Conservation (phyloP, 1,140 invertebrate species). For the Pinna nobilis region DNA sequence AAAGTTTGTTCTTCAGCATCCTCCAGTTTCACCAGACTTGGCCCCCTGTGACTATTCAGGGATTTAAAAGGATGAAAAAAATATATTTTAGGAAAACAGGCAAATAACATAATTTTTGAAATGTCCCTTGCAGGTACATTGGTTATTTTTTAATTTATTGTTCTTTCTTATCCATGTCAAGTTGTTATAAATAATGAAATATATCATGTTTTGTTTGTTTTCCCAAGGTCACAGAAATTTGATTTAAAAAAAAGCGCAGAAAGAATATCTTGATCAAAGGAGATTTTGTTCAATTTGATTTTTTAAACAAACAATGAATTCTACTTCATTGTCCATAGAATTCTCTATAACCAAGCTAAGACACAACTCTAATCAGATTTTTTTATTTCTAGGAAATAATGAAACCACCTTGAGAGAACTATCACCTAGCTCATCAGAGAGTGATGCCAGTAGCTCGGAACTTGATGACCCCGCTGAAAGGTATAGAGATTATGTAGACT, state of each 20-base stretch:
- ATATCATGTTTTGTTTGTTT: background rate
- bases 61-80: too few species aligned
- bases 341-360: too few species aligned
- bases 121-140: too few species aligned
- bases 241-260: background rate
- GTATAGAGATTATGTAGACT: slow-evolving; percentile 28
- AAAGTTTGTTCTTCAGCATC: too few species aligned
- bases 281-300: background rate
- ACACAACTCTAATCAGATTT: slow-evolving; percentile 3
- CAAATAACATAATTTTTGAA: too few species aligned
- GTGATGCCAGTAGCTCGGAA: slow-evolving; percentile 47
- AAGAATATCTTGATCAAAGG: background rate
- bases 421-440: slow-evolving; percentile 15
- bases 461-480: slow-evolving; percentile 53
- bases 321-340: background rate
- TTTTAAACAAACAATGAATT: background rate
- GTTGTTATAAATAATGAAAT: too few species aligned
- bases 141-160: too few species aligned
- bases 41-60: too few species aligned
- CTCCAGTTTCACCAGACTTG: too few species aligned
- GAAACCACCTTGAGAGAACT: slow-evolving; percentile 16
- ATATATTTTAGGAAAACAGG: too few species aligned
- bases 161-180: too few species aligned
- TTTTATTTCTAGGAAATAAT: slow-evolving; percentile 15
- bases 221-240: background rate